phyloP scores from a whole-genome alignment of 2,113 vertebrate species.

The Periophthalmodon schlosseri region DNA sequence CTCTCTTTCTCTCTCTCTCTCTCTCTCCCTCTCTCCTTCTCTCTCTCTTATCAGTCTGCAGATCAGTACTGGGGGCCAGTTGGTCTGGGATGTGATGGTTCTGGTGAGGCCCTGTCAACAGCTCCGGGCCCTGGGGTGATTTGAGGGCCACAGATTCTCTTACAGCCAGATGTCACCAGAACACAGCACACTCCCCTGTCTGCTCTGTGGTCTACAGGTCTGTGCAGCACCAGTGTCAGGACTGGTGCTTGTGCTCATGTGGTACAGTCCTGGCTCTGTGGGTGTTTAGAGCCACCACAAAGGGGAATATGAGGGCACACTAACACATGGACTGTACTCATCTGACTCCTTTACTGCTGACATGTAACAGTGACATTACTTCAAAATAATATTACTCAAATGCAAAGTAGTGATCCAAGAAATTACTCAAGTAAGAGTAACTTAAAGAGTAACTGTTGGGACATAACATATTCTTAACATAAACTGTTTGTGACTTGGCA shows the following conservation, averaged over 20 bases:
- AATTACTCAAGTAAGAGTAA: no score
- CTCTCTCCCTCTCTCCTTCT: background rate
- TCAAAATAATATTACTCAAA: no score
- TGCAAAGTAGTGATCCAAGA: no score
- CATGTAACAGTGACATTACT: no score
- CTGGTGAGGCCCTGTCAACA: constrained; percentile 46
- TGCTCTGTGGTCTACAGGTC: constrained; percentile 10
- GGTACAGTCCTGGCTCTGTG: constrained; percentile 50
- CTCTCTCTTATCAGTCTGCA: constrained; percentile 33
- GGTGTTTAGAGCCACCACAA: constrained; percentile 29
- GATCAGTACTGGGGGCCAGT: constrained; percentile 39
- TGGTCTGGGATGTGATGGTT: background rate
- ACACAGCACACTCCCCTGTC: constrained; percentile 20
- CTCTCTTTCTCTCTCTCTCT: background rate
- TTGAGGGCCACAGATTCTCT: constrained; percentile 67
- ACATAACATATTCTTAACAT: no score
- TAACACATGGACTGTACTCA: constrained; percentile 31
- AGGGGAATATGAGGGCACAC: constrained; percentile 21
- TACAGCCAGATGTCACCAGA: constrained; percentile 77
- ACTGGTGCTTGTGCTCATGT: constrained; percentile 12
- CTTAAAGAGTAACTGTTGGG: no score
- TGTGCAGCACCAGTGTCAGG: constrained; percentile 12
- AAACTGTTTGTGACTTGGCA: no score
- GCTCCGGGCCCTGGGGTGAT: constrained; percentile 45
- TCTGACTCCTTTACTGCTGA: constrained; percentile 19